These are phyloP conservation scores for Eufriesea mexicana DNA, from an alignment of 1,140 invertebrate genomes.

Conservation along the genomic window DNA sequence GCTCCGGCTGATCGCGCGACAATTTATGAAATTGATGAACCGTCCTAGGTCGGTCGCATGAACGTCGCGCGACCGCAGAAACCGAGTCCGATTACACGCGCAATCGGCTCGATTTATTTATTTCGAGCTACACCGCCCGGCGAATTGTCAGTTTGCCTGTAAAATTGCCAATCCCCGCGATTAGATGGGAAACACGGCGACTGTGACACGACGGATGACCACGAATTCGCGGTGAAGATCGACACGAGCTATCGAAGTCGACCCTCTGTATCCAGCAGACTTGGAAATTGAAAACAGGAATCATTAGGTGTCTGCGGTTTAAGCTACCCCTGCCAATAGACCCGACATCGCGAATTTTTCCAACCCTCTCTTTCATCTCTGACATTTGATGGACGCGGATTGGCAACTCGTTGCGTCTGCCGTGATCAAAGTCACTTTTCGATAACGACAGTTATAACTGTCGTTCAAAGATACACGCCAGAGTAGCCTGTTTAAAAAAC, in stretches of 20 bases:
- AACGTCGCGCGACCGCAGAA: constrained; percentile 6
- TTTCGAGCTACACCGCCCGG: background rate
- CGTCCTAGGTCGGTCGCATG: background rate
- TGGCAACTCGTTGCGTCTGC: no score
- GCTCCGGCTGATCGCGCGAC: background rate
- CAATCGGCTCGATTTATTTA: constrained; percentile 48
- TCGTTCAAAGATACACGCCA: no score
- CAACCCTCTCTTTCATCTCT: no score
- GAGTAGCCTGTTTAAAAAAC: no score
- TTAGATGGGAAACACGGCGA: constrained; percentile 12
- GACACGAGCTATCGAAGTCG: constrained; percentile 7
- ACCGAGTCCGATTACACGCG: constrained; percentile 19
- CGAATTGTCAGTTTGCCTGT: constrained; percentile 22
- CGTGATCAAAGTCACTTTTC: no score
- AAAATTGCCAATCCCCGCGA: constrained; percentile 38
- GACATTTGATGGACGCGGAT: no score
- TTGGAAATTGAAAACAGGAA: constrained; percentile 18
- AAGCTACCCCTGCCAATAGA: no score
- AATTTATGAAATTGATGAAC: constrained; percentile 56
- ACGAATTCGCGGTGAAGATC: constrained; percentile 1
- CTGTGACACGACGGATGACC: background rate
- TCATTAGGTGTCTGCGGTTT: background rate
- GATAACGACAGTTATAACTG: no score
- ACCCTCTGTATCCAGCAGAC: background rate
- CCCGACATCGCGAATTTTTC: no score